Percentiles rank a stretch among this genome's conserved stretches.
Evolutionary conservation across 2,797 vertebrate species (phyloP).

Genomic region (Knipowitschia caucasica): DNA sequence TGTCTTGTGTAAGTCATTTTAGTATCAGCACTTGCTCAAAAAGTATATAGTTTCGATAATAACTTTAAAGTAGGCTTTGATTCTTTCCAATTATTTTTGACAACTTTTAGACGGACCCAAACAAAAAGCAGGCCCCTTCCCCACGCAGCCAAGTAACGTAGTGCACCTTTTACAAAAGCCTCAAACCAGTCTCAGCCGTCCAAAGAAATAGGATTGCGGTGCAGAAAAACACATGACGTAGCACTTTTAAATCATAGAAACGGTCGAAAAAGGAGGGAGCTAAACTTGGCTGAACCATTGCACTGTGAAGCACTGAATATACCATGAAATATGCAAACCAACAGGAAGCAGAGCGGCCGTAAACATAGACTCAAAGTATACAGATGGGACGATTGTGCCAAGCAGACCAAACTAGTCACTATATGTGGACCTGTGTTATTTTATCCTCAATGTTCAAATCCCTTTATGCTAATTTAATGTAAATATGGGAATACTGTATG

Average conservation of each 20-base stretch:
- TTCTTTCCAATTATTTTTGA: no score
- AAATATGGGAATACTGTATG: constrained; percentile 63
- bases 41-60: no score
- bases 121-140: no score
- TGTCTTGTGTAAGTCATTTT: no score
- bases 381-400: constrained; percentile 39
- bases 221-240: background rate
- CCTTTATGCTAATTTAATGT: constrained; percentile 44
- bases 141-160: no score
- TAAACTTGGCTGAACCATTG: constrained; percentile 42
- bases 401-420: constrained; percentile 36
- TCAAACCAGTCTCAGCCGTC: background rate
- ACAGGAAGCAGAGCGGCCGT: constrained; percentile 25
- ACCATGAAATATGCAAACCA: constrained; percentile 35
- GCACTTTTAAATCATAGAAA: constrained; percentile 17
- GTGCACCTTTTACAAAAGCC: no score
- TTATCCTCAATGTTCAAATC: constrained; percentile 42
- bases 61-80: no score
- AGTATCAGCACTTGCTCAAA: no score
- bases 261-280: constrained; percentile 17
- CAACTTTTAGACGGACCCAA: no score
- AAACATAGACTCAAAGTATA: constrained; percentile 13
- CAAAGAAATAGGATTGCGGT: background rate
- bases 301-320: constrained; percentile 60
- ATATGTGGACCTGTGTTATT: constrained; percentile 30